phyloP scores from a whole-genome alignment of 2,888 invertebrate species.

The Cotesia congregata region DNA sequence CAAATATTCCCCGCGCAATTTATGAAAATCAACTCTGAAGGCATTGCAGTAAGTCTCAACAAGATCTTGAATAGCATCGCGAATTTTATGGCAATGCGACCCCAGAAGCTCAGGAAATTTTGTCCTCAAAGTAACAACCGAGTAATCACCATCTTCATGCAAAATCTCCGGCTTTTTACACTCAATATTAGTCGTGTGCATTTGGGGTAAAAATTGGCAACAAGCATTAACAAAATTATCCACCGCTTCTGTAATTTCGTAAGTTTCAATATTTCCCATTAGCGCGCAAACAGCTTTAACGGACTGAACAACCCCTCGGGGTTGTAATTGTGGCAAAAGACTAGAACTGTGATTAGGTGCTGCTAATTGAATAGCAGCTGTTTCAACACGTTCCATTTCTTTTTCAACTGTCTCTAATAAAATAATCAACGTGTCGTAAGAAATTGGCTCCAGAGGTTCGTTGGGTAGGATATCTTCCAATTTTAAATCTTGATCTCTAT shows the following conservation, averaged over 20 bases:
- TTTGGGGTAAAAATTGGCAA: conserved; percentile 70
- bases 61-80: conserved; percentile 85
- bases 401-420: conserved; percentile 87
- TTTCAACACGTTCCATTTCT: conserved; percentile 83
- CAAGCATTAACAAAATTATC: conserved; percentile 77
- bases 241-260: conserved; percentile 86
- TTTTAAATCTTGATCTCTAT: conserved; percentile 80
- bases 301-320: conserved; percentile 86
- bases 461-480: conserved; percentile 86
- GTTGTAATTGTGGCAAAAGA: conserved; percentile 72
- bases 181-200: conserved; percentile 65
- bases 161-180: conserved; percentile 76
- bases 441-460: conserved; percentile 81
- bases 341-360: conserved; percentile 64
- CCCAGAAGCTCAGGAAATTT: conserved; percentile 75
- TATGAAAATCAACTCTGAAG: conserved; percentile 86
- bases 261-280: conserved; percentile 89
- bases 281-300: conserved; percentile 93
- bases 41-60: conserved; percentile 90
- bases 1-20: conserved; percentile 74
- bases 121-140: conserved; percentile 76
- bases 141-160: conserved; percentile 79
- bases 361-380: conserved; percentile 73
- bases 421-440: conserved; percentile 88
- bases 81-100: conserved; percentile 79